Evolutionary conservation across 2,113 vertebrate genomes (phyloP).

Genomic region (Sapajus apella): DNA sequence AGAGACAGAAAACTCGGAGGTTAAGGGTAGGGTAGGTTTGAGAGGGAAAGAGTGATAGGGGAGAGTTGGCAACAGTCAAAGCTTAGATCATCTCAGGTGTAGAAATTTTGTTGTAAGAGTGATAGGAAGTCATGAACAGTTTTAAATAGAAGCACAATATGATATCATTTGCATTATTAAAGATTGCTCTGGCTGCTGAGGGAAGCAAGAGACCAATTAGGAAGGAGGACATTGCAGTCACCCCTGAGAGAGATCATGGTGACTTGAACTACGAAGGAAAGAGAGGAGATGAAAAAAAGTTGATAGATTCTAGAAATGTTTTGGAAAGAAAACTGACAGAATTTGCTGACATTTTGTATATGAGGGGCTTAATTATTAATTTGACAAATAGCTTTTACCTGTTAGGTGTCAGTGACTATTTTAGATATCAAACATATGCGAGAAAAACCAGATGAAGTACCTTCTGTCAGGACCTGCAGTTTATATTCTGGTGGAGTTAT

Average conservation of each 20-base stretch:
- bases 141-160: conserved; percentile 21
- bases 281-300: background rate
- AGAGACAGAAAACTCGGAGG: background rate
- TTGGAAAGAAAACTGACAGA: background rate
- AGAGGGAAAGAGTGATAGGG: background rate
- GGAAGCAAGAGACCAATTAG: conserved; percentile 38
- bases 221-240: background rate
- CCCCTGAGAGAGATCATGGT: background rate
- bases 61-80: background rate
- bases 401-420: background rate
- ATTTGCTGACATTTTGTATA: background rate
- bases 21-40: background rate
- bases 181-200: background rate
- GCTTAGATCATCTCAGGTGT: background rate
- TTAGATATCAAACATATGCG: background rate
- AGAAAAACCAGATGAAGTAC: background rate
- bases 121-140: background rate
- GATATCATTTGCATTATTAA: conserved; percentile 51
- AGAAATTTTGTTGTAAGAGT: background rate
- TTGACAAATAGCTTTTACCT: background rate
- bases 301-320: background rate
- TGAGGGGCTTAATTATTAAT: background rate
- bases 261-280: background rate
- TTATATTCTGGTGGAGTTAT: background rate
- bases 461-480: background rate